phyloP scores from a whole-genome alignment of 2,888 invertebrate genomes.

The Rhagonycha fulva region DNA sequence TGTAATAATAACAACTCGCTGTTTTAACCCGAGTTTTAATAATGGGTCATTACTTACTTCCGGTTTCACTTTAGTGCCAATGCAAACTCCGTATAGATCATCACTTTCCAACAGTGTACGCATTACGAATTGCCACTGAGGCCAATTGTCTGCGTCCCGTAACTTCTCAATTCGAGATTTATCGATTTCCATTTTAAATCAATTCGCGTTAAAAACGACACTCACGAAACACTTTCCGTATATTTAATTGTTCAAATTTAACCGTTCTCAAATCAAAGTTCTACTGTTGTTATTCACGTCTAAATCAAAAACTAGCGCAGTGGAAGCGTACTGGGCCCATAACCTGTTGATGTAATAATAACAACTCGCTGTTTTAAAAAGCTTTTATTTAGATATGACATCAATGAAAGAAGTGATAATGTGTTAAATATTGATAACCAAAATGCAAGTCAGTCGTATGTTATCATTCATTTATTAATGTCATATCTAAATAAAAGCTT shows the following conservation, averaged over 20 bases:
- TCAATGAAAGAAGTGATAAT: no score
- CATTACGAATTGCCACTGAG: constrained; percentile 29
- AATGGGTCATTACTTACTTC: neutral
- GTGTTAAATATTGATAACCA: no score
- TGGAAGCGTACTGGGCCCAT: no score
- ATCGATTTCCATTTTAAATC: constrained; percentile 1
- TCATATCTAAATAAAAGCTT: no score
- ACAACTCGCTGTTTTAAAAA: no score
- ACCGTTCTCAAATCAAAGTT: neutral
- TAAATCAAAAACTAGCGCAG: no score
- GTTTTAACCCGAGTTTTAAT: constrained; percentile 21
- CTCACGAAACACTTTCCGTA: neutral
- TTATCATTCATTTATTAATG: no score
- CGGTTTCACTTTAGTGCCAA: constrained; percentile 14
- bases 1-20: no score
- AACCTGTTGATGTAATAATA: no score
- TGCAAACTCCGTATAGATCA: constrained; percentile 23
- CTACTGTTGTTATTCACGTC: no score
- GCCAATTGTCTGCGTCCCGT: constrained; percentile 33
- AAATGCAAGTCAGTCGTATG: no score
- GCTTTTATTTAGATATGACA: no score
- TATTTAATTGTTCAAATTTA: neutral
- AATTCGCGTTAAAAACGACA: neutral
- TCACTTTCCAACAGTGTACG: constrained; percentile 24
- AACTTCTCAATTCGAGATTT: constrained; percentile 33